Percentiles rank a stretch among this genome's conserved stretches.
phyloP scores from a whole-genome alignment of 2,888 invertebrate species.

The Tetranychus piercei region DNA sequence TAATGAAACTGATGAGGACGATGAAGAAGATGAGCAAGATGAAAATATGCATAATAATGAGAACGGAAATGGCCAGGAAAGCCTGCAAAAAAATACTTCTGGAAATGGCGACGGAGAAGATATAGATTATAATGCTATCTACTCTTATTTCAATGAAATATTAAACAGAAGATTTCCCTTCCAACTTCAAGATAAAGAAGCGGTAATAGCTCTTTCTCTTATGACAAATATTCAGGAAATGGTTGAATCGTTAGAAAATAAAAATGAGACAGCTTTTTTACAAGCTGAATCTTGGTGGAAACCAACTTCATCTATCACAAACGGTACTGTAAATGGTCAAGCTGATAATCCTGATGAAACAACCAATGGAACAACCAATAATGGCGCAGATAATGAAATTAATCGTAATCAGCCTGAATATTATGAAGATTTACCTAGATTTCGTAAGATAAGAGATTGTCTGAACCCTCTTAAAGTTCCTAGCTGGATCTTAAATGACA shows the following conservation, averaged over 20 bases:
- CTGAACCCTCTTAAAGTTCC: background rate
- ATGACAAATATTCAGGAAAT: background rate
- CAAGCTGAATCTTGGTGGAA: background rate
- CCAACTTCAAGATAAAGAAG: background rate
- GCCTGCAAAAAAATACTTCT: background rate
- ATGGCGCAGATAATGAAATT: background rate
- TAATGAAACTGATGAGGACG: too few species aligned
- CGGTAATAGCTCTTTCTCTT: background rate
- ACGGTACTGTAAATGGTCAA: background rate
- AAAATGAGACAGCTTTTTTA: background rate
- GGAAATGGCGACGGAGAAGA: background rate
- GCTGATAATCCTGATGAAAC: background rate
- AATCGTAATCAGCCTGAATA: background rate
- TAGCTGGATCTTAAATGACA: background rate
- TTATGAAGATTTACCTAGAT: background rate
- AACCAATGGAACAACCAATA: background rate
- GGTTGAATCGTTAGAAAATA: background rate
- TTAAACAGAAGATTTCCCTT: background rate
- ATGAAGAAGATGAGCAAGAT: too few species aligned
- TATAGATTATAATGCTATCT: background rate
- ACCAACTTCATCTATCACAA: background rate
- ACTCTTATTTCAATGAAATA: background rate
- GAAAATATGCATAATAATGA: background rate
- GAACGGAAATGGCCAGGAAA: background rate
- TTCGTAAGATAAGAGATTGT: background rate